Evolutionary conservation across 1,140 invertebrate species (phyloP).

Genomic region (Anoplophora glabripennis): DNA sequence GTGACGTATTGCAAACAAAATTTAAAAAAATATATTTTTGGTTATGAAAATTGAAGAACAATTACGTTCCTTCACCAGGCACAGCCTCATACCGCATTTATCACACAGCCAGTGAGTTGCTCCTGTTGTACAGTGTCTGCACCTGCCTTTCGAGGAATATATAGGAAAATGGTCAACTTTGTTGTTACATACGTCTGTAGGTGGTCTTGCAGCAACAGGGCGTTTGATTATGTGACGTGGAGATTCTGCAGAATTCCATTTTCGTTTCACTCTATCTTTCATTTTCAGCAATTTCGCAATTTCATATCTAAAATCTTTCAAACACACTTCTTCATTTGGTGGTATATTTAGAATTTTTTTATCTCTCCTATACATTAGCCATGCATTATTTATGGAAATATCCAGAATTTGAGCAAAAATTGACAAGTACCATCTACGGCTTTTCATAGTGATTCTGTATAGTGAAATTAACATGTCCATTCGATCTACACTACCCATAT

Average conservation of each 20-base stretch:
- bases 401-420: constrained; percentile 29
- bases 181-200: constrained; percentile 14
- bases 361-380: constrained; percentile 29
- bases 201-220: constrained; percentile 18
- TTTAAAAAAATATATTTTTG: too few relatives aligned
- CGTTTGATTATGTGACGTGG: constrained; percentile 14
- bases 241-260: constrained; percentile 16
- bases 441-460: constrained; percentile 23
- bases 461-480: constrained; percentile 38
- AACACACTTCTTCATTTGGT: constrained; percentile 5
- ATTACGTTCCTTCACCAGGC: constrained; percentile 16
- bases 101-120: constrained; percentile 19
- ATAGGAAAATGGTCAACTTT: constrained; percentile 21
- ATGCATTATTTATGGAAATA: constrained; percentile 35
- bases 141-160: constrained; percentile 20
- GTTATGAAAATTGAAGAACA: constrained; percentile 17
- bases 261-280: constrained; percentile 15
- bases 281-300: constrained; percentile 16
- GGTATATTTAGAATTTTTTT: constrained; percentile 19
- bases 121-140: constrained; percentile 12
- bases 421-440: constrained; percentile 22
- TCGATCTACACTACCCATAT: constrained; percentile 44
- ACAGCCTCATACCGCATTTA: constrained; percentile 8
- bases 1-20: too few relatives aligned
- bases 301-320: constrained; percentile 19